These are phyloP conservation scores for Tipula helvola DNA, from an alignment of 2,888 invertebrate species.

Conservation along the genomic window DNA sequence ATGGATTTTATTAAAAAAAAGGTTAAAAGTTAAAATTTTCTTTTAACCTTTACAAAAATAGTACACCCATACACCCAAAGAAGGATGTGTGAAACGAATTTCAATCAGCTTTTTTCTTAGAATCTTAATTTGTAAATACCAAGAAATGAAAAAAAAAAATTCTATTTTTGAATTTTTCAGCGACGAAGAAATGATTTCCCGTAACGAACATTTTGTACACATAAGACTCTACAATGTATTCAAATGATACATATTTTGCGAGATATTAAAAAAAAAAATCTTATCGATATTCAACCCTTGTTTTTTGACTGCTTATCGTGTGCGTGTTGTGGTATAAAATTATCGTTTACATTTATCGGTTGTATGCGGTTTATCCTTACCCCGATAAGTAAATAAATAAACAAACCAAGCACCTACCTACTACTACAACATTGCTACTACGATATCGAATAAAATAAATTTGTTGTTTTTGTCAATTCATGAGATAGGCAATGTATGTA, in stretches of 20 bases:
- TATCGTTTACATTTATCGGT: not conserved
- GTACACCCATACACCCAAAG: not conserved
- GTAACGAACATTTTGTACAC: not conserved
- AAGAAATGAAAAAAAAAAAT: not conserved
- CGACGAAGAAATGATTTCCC: not conserved
- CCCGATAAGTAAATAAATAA: not conserved
- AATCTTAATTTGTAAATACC: not conserved
- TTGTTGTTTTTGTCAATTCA: not conserved
- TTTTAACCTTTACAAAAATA: not conserved
- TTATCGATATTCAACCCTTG: not conserved
- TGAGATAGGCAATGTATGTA: not conserved
- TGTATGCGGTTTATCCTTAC: not conserved
- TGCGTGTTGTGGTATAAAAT: not conserved
- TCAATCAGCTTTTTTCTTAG: not conserved
- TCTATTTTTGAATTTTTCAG: not conserved
- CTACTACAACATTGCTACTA: not conserved
- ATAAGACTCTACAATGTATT: not conserved
- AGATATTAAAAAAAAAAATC: not conserved
- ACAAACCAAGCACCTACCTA: not conserved
- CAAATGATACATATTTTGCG: not conserved
- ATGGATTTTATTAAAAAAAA: not conserved
- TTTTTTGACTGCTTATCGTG: not conserved
- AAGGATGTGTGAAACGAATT: not conserved
- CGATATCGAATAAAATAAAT: not conserved
- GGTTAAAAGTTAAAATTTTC: not conserved